Conservation (phyloP, 2,888 invertebrate genomes). For the Stegana nigrithorax region DNA sequence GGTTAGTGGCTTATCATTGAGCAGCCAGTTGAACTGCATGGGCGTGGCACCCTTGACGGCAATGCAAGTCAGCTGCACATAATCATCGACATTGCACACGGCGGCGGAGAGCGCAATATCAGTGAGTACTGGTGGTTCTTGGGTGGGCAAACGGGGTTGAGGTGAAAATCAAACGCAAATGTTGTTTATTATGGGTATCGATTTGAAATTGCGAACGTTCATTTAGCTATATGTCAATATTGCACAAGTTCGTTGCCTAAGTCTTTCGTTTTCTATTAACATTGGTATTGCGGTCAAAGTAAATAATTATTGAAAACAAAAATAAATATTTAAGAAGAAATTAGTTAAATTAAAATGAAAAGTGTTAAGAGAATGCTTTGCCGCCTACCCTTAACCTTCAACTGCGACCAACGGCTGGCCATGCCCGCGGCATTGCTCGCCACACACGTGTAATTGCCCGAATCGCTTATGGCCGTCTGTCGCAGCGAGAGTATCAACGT, state of each 20-base stretch:
- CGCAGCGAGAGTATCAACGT: slow-evolving; percentile 70
- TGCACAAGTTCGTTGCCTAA: slow-evolving; percentile 22
- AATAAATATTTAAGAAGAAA: slow-evolving; percentile 10
- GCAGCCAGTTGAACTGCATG: slow-evolving; percentile 74
- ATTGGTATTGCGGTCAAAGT: no score
- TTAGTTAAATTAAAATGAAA: slow-evolving; percentile 9
- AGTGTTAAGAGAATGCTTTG: no score
- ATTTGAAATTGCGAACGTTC: no score
- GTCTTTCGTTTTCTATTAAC: slow-evolving; percentile 21
- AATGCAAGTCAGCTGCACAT: slow-evolving; percentile 86
- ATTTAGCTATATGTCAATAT: no score
- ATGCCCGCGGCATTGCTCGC: slow-evolving; percentile 73
- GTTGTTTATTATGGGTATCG: no score
- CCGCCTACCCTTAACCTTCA: slow-evolving; percentile 72
- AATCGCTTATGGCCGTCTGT: slow-evolving; percentile 67
- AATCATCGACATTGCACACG: slow-evolving; percentile 72
- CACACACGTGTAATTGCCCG: slow-evolving; percentile 73
- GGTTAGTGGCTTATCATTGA: slow-evolving; percentile 46
- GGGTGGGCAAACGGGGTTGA: no score
- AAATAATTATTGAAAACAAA: background rate
- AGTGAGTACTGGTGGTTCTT: slow-evolving; percentile 62
- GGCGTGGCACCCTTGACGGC: slow-evolving; percentile 81
- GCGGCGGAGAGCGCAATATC: slow-evolving; percentile 62
- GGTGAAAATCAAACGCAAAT: no score
- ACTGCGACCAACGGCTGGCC: slow-evolving; percentile 70